phyloP scores from a whole-genome alignment of 2,113 vertebrate genomes.

The Lathamus discolor region DNA sequence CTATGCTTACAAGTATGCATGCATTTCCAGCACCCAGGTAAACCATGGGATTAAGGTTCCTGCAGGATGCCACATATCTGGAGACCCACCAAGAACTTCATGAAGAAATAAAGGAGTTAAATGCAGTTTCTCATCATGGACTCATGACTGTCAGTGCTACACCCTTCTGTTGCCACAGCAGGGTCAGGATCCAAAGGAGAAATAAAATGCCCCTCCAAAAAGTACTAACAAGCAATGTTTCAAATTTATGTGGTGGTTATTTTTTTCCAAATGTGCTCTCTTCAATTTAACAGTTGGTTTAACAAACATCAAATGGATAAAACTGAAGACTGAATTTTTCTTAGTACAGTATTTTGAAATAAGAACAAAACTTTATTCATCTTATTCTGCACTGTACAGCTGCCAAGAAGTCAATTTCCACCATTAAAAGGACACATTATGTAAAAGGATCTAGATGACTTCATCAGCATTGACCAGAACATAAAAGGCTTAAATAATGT shows the following conservation, averaged over 20 bases:
- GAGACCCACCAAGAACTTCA: background rate
- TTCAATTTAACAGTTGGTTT: slow-evolving; percentile 4
- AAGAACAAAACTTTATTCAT: background rate
- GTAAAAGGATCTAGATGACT: slow-evolving; percentile 13
- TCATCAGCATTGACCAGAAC: slow-evolving; percentile 28
- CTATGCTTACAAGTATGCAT: background rate
- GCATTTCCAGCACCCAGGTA: background rate
- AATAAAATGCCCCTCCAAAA: background rate
- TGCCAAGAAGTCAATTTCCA: slow-evolving; percentile 33
- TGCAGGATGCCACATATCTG: background rate
- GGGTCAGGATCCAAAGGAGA: background rate
- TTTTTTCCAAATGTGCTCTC: background rate
- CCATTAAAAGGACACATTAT: background rate
- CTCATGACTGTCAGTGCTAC: background rate
- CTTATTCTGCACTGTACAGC: background rate
- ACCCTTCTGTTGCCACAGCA: background rate
- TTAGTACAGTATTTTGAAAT: background rate
- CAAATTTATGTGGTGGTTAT: background rate
- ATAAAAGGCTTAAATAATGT: slow-evolving; percentile 8
- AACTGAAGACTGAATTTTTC: background rate
- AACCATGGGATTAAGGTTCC: background rate
- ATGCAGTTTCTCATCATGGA: background rate
- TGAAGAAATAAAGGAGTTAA: background rate
- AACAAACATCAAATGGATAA: background rate
- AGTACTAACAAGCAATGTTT: background rate